Conservation (phyloP, 2,113 vertebrate species). For the Zingel zingel region DNA sequence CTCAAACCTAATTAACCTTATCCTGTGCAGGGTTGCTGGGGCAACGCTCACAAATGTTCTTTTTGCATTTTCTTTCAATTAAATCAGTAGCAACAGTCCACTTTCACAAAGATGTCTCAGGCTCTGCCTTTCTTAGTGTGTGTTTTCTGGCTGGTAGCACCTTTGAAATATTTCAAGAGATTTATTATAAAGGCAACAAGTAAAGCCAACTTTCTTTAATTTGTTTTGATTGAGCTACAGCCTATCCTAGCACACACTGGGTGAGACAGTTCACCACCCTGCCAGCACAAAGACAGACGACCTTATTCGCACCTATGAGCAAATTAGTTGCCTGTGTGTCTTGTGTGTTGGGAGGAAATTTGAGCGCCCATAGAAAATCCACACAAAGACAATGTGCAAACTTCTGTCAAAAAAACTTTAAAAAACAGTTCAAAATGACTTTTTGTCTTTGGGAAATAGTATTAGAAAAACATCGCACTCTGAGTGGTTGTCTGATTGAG, state of each 20-base stretch:
- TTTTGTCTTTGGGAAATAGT: background rate
- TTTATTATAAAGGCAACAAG: slow-evolving; percentile 45
- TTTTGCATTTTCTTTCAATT: slow-evolving; percentile 16
- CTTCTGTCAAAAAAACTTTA: background rate
- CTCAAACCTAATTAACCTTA: background rate
- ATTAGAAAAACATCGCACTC: background rate
- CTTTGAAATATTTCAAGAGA: slow-evolving; percentile 20
- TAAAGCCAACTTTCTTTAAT: slow-evolving; percentile 31
- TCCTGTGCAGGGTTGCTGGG: slow-evolving; percentile 1
- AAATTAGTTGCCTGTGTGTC: slow-evolving; percentile 15
- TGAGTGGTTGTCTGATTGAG: background rate
- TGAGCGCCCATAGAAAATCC: background rate
- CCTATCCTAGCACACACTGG: slow-evolving; percentile 4
- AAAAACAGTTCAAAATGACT: background rate
- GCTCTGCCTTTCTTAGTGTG: background rate
- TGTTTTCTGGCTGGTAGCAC: slow-evolving; percentile 12
- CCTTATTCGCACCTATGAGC: slow-evolving; percentile 22
- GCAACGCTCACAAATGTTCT: background rate
- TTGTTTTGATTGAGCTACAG: slow-evolving; percentile 25
- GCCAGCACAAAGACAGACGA: slow-evolving; percentile 35
- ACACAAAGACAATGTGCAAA: background rate
- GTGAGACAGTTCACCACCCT: slow-evolving; percentile 13
- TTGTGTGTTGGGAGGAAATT: slow-evolving; percentile 2
- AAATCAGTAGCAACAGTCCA: background rate
- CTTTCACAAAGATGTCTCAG: background rate